These are phyloP conservation scores for Biston stratarius DNA, from an alignment of 2,888 invertebrate species.

Conservation along the genomic window DNA sequence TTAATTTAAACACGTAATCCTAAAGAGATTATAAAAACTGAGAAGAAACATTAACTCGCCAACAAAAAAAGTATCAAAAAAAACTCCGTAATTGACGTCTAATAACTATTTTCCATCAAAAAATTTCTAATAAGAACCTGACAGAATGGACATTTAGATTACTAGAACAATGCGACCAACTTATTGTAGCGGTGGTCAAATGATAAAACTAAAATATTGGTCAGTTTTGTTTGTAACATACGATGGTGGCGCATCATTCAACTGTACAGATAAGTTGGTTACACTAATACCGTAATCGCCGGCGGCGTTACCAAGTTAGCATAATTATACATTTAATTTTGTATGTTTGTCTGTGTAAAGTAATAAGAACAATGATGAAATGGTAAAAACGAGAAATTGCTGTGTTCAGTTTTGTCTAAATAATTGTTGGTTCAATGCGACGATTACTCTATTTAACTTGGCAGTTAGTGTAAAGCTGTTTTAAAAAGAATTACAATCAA, in stretches of 20 bases:
- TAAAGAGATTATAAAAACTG: not conserved
- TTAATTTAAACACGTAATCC: not conserved
- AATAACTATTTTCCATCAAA: constrained; percentile 79
- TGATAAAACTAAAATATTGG: not conserved
- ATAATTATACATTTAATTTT: constrained; percentile 57
- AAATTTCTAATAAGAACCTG: constrained; percentile 74
- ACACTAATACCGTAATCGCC: constrained; percentile 70
- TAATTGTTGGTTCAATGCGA: constrained; percentile 17
- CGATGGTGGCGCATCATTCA: not conserved
- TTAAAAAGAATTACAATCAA: too few species aligned
- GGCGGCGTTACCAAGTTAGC: constrained; percentile 50
- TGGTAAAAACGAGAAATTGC: constrained; percentile 15
- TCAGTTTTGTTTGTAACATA: not conserved
- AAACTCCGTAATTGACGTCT: constrained; percentile 55
- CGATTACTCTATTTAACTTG: not conserved
- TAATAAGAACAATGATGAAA: constrained; percentile 41
- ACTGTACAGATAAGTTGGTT: not conserved
- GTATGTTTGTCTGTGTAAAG: constrained; percentile 49
- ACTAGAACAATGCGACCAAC: constrained; percentile 19
- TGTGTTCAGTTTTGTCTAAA: constrained; percentile 18
- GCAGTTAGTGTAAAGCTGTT: not conserved
- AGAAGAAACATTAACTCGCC: constrained; percentile 33
- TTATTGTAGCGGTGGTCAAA: not conserved
- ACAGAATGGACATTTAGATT: constrained; percentile 70
- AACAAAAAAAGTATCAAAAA: constrained; percentile 20